A percentile compares a stretch with the other conserved stretches of the same genome.
phyloP scores from a whole-genome alignment of 2,888 invertebrate genomes.

The Phortica magna region DNA sequence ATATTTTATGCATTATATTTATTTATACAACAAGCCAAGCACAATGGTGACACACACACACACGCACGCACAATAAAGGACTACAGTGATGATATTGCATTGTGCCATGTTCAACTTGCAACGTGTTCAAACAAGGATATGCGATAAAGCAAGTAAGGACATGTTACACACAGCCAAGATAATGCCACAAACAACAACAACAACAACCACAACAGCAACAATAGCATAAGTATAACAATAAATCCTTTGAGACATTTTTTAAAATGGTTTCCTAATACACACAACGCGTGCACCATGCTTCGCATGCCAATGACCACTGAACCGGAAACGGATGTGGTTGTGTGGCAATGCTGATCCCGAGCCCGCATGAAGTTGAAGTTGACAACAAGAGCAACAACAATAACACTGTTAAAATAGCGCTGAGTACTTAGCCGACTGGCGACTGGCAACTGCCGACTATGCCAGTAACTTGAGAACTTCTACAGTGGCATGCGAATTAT shows the following conservation, averaged over 20 bases:
- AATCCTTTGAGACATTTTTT: slow-evolving; percentile 57
- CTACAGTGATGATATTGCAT: not conserved
- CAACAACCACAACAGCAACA: slow-evolving; percentile 21
- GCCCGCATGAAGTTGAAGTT: not conserved
- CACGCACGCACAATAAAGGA: not conserved
- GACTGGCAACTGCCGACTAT: no score
- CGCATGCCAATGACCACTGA: slow-evolving; percentile 41
- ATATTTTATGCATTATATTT: slow-evolving; percentile 24
- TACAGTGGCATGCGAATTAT: slow-evolving; percentile 25
- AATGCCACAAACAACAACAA: slow-evolving; percentile 21
- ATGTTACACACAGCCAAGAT: not conserved
- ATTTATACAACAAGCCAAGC: slow-evolving; percentile 17
- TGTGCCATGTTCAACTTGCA: slow-evolving; percentile 6
- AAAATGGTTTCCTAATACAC: slow-evolving; percentile 57
- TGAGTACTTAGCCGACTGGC: slow-evolving; percentile 12
- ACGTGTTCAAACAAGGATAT: not conserved
- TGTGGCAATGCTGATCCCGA: not conserved
- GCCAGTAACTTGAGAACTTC: slow-evolving; percentile 28
- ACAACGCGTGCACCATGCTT: slow-evolving; percentile 49
- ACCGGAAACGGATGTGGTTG: slow-evolving; percentile 10
- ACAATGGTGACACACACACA: slow-evolving; percentile 16
- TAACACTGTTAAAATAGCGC: not conserved
- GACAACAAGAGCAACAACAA: not conserved
- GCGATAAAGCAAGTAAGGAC: not conserved
- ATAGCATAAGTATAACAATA: slow-evolving; percentile 51